Base-by-base conservation (phyloP, 2,888 invertebrate species). In the Metopia argyrocephala region DNA sequence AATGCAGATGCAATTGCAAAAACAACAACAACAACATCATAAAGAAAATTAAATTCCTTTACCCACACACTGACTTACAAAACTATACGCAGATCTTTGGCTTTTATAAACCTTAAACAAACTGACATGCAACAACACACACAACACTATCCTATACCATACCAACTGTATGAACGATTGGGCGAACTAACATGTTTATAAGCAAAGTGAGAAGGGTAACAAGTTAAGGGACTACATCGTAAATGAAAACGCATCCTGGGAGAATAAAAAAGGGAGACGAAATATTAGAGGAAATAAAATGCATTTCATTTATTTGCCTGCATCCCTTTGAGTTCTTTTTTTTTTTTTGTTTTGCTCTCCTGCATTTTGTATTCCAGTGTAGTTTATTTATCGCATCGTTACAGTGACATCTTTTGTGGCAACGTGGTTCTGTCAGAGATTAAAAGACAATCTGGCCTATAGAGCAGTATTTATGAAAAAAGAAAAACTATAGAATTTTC, bases 181-280 rank as follows among this genome's bases (percentile, higher is more conserved):
- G 6, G 21, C n/a, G 7, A 23, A 38, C 21, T 27, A 9, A 38
- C 38, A 2, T 38, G 38, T 15, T 15, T 15, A 21, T 59, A 21
- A 38, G 21, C 20, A 57, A 12, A 12, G 1, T 3, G 15, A 38
- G 38, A 38, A 38, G 38, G 4, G 15, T 9, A 38, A 15, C 12
- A 9, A 38, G 9, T 12, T 12, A 57, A 57, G 18, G 20, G 31
- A n/a, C 46, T 74, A n/a, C 21, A 52, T 68, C 54, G 75, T 62
- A 76, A 76, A 62, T 76, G 61, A 62, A 76, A 75, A 79, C 69
- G 75, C 66, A 65, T 75, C 75, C 69, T 61, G 54, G 54, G 28
- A 66, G 71, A 54, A 7, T 59, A 57, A 25, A 23, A 20, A 15
- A 7, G n/a, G 18, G 0, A 28, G 65, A 61, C 6, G 62, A 73